A percentile compares a stretch with the other conserved stretches of the same genome.
These are phyloP conservation scores for Sorex maritimensis DNA, from an alignment of 2,797 vertebrate genomes.

Conservation along the genomic window DNA sequence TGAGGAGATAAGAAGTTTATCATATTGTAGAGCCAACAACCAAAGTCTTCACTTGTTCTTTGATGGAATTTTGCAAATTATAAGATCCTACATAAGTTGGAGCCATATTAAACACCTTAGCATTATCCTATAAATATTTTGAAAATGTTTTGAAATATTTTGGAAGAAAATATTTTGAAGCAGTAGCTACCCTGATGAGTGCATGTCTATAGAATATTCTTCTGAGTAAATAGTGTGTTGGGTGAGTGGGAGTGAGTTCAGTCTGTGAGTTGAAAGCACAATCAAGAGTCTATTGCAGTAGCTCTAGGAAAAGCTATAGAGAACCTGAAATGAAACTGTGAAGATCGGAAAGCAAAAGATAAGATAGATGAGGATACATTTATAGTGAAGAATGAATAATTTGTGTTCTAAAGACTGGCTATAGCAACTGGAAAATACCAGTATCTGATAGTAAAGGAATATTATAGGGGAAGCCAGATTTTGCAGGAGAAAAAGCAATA, in stretches of 20 bases:
- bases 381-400: not conserved
- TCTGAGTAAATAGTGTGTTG: not conserved
- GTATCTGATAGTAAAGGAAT: not conserved
- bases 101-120: slow-evolving; percentile 4
- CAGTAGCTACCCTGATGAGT: not conserved
- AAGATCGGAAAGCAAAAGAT: not conserved
- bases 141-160: no score
- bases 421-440: not conserved
- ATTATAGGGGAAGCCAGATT: not conserved
- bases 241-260: not conserved
- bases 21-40: not conserved
- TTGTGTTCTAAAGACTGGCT: not conserved
- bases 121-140: not conserved
- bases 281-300: slow-evolving; percentile 31
- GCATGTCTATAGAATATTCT: not conserved
- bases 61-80: slow-evolving; percentile 20
- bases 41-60: not conserved
- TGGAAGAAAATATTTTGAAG: slow-evolving; percentile 51
- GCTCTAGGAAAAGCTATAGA: not conserved
- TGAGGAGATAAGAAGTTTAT: not conserved
- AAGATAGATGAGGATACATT: not conserved
- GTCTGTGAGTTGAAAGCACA: slow-evolving; percentile 26
- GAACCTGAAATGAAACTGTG: not conserved
- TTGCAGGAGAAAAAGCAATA: slow-evolving; percentile 10
- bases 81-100: not conserved